Percentiles rank a stretch among this genome's conserved stretches.
phyloP scores from a whole-genome alignment of 2,113 vertebrate species.

The Urocitellus parryii region DNA sequence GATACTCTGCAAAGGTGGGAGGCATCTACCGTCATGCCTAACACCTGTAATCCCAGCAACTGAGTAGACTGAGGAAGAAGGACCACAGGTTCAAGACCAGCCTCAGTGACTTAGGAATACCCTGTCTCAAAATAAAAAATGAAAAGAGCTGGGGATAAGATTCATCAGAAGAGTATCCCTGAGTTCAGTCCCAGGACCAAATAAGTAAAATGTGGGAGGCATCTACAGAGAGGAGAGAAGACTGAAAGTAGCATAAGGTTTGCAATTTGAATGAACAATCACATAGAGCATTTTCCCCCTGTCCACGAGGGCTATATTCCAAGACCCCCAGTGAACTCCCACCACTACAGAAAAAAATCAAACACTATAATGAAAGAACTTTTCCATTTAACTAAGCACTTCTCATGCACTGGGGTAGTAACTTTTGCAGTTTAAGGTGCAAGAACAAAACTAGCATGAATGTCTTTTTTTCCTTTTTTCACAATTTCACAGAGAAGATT shows the following conservation, averaged over 20 bases:
- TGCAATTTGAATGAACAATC: neutral
- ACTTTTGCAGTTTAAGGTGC: neutral
- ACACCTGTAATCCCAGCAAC: too few species aligned
- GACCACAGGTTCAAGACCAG: too few species aligned
- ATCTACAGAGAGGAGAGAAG: neutral
- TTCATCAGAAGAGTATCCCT: too few species aligned
- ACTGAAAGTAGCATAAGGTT: neutral
- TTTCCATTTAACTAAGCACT: neutral
- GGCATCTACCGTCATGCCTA: too few species aligned
- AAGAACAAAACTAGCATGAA: neutral
- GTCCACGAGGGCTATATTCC: neutral
- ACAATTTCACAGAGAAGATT: neutral
- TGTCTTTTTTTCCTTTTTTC: too few species aligned
- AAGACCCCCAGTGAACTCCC: neutral
- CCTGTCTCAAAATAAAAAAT: too few species aligned
- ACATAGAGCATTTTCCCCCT: neutral
- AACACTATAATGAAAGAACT: neutral
- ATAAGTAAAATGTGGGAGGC: neutral
- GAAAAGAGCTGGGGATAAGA: too few species aligned
- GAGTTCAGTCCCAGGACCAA: too few species aligned
- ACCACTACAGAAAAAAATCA: neutral
- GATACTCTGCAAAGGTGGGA: neutral
- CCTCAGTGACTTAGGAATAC: too few species aligned
- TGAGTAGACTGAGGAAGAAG: too few species aligned
- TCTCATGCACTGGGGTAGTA: neutral